phyloP scores from a whole-genome alignment of 2,797 vertebrate species.

The Xenopus petersii region DNA sequence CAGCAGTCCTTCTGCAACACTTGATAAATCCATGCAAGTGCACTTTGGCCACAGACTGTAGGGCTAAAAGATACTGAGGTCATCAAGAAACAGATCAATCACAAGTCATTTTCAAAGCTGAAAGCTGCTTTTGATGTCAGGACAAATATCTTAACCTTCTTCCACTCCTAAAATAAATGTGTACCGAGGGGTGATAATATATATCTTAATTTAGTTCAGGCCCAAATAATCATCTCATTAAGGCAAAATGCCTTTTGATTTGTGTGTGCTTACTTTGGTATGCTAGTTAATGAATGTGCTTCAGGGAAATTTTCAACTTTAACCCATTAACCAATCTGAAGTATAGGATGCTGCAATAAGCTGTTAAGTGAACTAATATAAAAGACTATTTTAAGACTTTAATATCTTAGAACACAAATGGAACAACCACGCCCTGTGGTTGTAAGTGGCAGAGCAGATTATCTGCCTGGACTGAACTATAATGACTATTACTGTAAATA shows the following conservation, averaged over 20 bases:
- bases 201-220: not conserved
- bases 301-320: no score
- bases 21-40: conserved; percentile 28
- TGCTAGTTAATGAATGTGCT: no score
- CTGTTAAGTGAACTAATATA: no score
- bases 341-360: no score
- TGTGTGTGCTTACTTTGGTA: no score
- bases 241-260: not conserved
- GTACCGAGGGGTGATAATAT: not conserved
- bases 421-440: no score
- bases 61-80: not conserved
- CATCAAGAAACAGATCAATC: conserved; percentile 1
- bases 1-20: conserved; percentile 28
- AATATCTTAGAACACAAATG: no score
- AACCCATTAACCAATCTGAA: no score
- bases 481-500: no score
- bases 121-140: conserved; percentile 18
- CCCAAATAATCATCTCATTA: not conserved
- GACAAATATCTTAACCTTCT: not conserved
- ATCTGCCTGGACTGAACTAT: no score
- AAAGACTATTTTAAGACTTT: no score
- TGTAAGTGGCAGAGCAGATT: no score
- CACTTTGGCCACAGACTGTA: conserved; percentile 16
- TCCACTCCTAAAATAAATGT: not conserved
- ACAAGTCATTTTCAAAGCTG: conserved; percentile 17